Percentiles rank a stretch among this genome's conserved stretches.
Evolutionary conservation across 2,797 vertebrate genomes (phyloP).

Genomic region (Halcyon leucocephala): DNA sequence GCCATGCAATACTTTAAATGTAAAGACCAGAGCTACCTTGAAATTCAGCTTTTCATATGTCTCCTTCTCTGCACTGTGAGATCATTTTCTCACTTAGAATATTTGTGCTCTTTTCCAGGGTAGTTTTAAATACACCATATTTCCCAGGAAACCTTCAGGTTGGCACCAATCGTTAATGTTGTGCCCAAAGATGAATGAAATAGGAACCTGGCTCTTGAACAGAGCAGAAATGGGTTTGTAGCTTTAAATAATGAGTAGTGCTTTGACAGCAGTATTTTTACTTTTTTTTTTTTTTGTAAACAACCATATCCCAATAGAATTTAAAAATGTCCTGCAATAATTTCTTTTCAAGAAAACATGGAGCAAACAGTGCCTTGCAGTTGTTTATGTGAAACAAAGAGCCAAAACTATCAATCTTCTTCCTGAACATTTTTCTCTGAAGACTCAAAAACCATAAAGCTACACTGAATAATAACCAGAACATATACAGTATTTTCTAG

Average conservation of each 20-base stretch:
- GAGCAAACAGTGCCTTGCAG: neutral
- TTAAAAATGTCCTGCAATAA: neutral
- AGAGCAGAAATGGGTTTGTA: neutral
- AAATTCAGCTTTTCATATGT: neutral
- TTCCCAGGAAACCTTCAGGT: neutral
- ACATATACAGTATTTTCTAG: neutral
- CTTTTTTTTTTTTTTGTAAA: neutral
- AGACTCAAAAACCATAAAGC: neutral
- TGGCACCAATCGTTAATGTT: neutral
- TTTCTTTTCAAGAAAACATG: neutral
- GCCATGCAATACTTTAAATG: neutral
- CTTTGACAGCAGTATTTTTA: neutral
- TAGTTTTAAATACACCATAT: neutral
- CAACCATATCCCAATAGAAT: accelerated
- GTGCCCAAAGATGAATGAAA: neutral
- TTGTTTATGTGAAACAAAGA: neutral
- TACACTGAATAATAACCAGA: neutral
- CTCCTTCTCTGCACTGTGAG: neutral
- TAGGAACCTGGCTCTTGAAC: neutral
- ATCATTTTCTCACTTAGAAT: neutral
- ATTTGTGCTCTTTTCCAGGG: neutral
- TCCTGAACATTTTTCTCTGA: neutral
- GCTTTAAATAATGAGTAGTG: neutral
- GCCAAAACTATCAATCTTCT: neutral
- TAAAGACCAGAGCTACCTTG: neutral